Evolutionary conservation across 2,113 vertebrate species (phyloP), one percentile per base, ranked within the genome.

Genomic region (Prunella himalayana): DNA sequence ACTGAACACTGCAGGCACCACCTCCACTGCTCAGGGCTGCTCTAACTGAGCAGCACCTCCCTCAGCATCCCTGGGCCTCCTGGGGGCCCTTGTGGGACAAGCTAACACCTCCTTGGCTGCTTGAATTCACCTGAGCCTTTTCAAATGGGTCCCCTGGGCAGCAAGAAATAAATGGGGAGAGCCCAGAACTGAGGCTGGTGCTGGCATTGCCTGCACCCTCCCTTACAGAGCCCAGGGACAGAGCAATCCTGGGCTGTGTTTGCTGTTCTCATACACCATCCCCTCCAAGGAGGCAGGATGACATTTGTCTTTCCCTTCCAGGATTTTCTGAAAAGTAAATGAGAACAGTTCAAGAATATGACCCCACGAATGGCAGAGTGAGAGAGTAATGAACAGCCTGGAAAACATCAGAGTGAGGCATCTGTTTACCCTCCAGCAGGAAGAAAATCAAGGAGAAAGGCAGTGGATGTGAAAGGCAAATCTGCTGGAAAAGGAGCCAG

Each of bases 241-340:
- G 14, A 44, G 45, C 14, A 35, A 49, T 53, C 28, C 44, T 45
- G 54, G 51, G 49, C 44, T 75, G 6, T 70, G 1, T 89, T 87
- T 91, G 56, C 45, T 69, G 64, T 88, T 87, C 70, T 63, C 66
- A 30, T 35, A 8, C 2, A 20, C 15, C 15, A 10, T 13, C 6
- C 2, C 20, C 65, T 78, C 47, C 61, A 35, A 45, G 57, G 81
- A 94, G 60, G 27, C 69, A 71, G 86, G 82, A 71, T 5, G 13
- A 71, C 50, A 63, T 90, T 90, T 93, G 56, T 86, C 68, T 94
- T 90, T 93, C 79, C 37, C 76, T 80, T 88, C 24, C 56, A 88
- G 69, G 96, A 61, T 90, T 93, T 91, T 88, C 82, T 92, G 88
- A 78, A 68, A 72, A 89, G 82, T 90, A 86, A 88, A 88, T 73